Percentiles rank a stretch among this genome's conserved stretches.
Conservation (phyloP, 2,797 vertebrate species). For the Takifugu ocellatus region DNA sequence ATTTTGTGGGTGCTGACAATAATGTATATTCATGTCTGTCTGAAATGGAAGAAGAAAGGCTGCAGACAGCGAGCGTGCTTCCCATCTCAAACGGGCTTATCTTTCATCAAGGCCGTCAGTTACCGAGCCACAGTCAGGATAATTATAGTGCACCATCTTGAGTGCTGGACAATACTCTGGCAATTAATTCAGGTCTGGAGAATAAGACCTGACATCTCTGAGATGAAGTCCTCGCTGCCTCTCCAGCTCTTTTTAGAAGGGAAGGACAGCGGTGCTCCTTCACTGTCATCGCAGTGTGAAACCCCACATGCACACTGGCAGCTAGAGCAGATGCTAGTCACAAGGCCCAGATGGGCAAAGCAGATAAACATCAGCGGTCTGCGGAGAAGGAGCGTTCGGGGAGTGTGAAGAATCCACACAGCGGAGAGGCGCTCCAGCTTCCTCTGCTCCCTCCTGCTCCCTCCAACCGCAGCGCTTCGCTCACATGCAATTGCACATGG, state of each 20-base stretch:
- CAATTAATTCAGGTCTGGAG: constrained; percentile 21
- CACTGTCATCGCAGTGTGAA: constrained; percentile 44
- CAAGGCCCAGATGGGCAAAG: constrained; percentile 64
- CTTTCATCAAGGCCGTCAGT: constrained; percentile 35
- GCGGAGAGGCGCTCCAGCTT: constrained; percentile 35
- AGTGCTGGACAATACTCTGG: constrained; percentile 18
- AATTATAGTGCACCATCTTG: constrained; percentile 25
- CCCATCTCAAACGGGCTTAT: constrained; percentile 25
- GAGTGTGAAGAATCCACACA: constrained; percentile 39
- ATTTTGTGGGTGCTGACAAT: no score
- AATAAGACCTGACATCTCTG: constrained; percentile 21
- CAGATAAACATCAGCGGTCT: constrained; percentile 69
- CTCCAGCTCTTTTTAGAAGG: constrained; percentile 19
- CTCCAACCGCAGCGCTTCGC: no score
- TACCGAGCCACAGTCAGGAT: constrained; percentile 37
- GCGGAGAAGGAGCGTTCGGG: constrained; percentile 38
- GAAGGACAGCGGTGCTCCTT: constrained; percentile 40
- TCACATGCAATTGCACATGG: no score
- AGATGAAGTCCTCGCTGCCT: constrained; percentile 39
- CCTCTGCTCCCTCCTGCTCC: constrained; percentile 17
- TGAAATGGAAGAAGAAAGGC: constrained; percentile 28
- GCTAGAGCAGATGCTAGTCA: constrained; percentile 66
- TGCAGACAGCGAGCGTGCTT: constrained; percentile 16
- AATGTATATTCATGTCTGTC: no score
- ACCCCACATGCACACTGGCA: constrained; percentile 41